These are phyloP conservation scores for Diorhabda carinulata DNA, from an alignment of 1,140 invertebrate genomes.

Conservation along the genomic window DNA sequence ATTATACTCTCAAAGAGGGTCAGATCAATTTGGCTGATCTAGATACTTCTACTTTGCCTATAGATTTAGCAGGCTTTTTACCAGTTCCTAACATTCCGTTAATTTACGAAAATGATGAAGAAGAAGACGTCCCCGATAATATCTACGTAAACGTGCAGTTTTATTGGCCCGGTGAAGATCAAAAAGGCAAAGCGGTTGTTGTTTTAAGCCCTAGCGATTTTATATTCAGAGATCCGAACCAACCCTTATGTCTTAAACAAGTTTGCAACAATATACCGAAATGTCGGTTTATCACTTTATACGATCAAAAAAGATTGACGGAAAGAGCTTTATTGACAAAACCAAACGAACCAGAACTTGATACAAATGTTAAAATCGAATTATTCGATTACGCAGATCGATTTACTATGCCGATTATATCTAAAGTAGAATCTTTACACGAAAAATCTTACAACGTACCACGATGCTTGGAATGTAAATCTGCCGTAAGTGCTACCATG, in stretches of 20 bases:
- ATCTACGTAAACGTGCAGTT: constrained; percentile 34
- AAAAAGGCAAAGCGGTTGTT: constrained; percentile 34
- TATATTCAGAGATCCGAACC: constrained; percentile 26
- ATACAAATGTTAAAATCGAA: constrained; percentile 18
- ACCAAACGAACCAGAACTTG: constrained; percentile 12
- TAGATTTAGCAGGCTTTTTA: constrained; percentile 35
- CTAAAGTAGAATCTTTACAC: constrained; percentile 36
- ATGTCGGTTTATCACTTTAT: constrained; percentile 34
- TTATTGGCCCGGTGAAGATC: constrained; percentile 31
- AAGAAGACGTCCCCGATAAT: constrained; percentile 28
- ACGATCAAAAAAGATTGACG: constrained; percentile 21
- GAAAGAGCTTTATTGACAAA: background rate
- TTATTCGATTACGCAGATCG: constrained; percentile 19
- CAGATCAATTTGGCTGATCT: constrained; percentile 37
- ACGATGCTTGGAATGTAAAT: constrained; percentile 36
- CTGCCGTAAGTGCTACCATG: constrained; percentile 6
- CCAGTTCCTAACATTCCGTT: constrained; percentile 32
- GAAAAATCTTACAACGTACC: constrained; percentile 11
- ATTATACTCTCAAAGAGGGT: constrained; percentile 32
- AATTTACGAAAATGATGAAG: constrained; percentile 32
- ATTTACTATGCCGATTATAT: constrained; percentile 34
- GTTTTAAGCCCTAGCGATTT: constrained; percentile 32
- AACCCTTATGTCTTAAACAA: constrained; percentile 33
- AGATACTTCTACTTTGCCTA: constrained; percentile 30
- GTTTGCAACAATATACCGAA: constrained; percentile 37